A percentile compares a stretch with the other conserved stretches of the same genome.
phyloP scores from a whole-genome alignment of 2,113 vertebrate genomes.

The Pogona vitticeps region DNA sequence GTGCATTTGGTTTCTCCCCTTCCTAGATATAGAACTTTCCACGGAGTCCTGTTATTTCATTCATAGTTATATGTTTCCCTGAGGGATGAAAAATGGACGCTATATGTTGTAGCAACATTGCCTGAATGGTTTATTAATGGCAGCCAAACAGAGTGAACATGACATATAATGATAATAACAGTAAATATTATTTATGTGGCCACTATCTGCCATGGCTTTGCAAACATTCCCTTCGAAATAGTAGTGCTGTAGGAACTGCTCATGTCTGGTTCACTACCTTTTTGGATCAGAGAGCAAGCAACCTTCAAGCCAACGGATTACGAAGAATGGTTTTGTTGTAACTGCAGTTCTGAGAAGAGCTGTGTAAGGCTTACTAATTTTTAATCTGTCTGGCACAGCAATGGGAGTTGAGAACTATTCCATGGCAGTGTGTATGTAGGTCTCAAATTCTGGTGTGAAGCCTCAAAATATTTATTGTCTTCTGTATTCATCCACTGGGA shows the following conservation, averaged over 20 bases:
- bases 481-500: too few relatives aligned
- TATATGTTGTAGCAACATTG: constrained; percentile 77
- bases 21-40: too few relatives aligned
- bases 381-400: too few relatives aligned
- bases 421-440: too few relatives aligned
- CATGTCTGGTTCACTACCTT: constrained; percentile 44
- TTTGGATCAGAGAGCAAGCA: neutral
- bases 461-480: too few relatives aligned
- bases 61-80: constrained; percentile 65
- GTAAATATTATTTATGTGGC: constrained; percentile 80
- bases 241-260: constrained; percentile 66
- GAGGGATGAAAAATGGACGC: constrained; percentile 73
- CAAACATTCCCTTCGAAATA: constrained; percentile 72
- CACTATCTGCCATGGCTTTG: constrained; percentile 60
- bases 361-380: too few relatives aligned
- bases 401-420: too few relatives aligned
- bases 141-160: constrained; percentile 78
- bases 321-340: neutral
- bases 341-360: neutral
- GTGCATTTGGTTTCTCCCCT: too few relatives aligned
- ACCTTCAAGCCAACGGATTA: neutral
- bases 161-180: constrained; percentile 80
- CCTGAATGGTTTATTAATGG: constrained; percentile 82
- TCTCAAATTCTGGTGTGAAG: too few relatives aligned
- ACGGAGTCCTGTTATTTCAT: too few relatives aligned